Conservation (phyloP, 2,888 invertebrate genomes). For the Ellobium chinense region DNA sequence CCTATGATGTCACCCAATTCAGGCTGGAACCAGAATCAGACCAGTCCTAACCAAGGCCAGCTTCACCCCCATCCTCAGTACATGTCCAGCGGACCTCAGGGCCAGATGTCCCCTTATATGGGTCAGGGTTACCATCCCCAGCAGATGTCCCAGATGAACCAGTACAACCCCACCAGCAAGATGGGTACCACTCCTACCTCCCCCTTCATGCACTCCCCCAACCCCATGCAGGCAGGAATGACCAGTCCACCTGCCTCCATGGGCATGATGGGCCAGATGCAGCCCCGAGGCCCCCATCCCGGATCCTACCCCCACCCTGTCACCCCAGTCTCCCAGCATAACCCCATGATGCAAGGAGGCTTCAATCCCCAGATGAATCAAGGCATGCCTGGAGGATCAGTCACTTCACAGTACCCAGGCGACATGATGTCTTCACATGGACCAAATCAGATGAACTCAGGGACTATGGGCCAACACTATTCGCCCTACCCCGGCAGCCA, state of each 20-base stretch:
- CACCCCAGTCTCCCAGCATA: conserved; percentile 32
- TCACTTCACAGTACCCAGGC: conserved; percentile 10
- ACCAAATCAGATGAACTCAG: conserved; percentile 19
- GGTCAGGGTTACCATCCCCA: conserved; percentile 49
- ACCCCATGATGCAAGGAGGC: conserved; percentile 30
- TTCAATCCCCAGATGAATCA: conserved; percentile 23
- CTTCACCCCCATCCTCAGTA: conserved; percentile 51
- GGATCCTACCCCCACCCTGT: conserved; percentile 5
- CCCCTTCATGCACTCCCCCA: conserved; percentile 33
- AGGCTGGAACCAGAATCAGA: conserved; percentile 59
- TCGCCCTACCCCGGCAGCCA: conserved; percentile 44
- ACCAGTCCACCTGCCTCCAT: conserved; percentile 37
- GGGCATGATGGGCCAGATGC: conserved; percentile 25
- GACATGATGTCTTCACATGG: conserved; percentile 41
- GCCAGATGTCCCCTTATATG: conserved; percentile 51
- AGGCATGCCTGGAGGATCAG: conserved; percentile 7
- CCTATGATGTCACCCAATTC: conserved; percentile 49
- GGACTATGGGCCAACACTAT: conserved; percentile 32
- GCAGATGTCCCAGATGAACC: conserved; percentile 43
- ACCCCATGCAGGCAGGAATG: conserved; percentile 43
- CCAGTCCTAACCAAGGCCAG: conserved; percentile 53
- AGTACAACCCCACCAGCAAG: conserved; percentile 36
- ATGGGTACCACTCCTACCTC: conserved; percentile 21
- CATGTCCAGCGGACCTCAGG: conserved; percentile 51
- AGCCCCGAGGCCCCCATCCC: background rate